Evolutionary conservation across 2,888 invertebrate genomes (phyloP), one percentile per base, ranked within the genome.

Genomic region (Chironomus tentans): DNA sequence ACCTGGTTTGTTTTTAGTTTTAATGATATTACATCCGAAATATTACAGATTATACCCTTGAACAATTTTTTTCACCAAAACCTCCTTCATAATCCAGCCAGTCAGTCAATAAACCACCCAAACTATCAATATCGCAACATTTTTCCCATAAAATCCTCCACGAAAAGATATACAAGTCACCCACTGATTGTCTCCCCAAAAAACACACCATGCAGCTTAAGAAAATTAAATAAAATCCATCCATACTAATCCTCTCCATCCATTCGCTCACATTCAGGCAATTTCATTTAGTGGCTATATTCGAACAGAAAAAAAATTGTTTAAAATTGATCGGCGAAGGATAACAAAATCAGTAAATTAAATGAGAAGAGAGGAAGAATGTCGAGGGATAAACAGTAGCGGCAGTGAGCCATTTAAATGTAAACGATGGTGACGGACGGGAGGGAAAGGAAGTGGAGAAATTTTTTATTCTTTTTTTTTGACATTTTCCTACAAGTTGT

Each of bases 321-420:
- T 74, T 68, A 74, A 71, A 74, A 74, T 68, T 68, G 74, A 74
- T 74, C 74, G 56, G 18, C 72, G 21, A 68, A 65, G 48, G 74
- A 74, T 74, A 74, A 74, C 74, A 46, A 74, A 74, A 74, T 74
- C 74, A 74, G 68, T 74, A 74, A 74, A 68, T 74, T 74, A 74
- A 74, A 74, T 68, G 56, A 56, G 56, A 56, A 18, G 7, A 56
- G 15, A 68, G 22, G 22, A 68, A 73, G n/a, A 61, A 68, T 3
- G 13, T 38, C n/a, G 24, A 62, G 61, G 72, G 74, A 74, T 74
- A 74, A 68, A 74, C 56, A 65, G 22, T 7, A 18, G 56, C 18
- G 56, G 18, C 56, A 62, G 61, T 38, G 61, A 61, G 68, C 65
- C 74, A 61, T 74, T 74, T 68, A 68, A 74, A 65, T 47, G 47